Conservation (phyloP, 2,797 vertebrate species). For the Paramormyrops hopkinsi region DNA sequence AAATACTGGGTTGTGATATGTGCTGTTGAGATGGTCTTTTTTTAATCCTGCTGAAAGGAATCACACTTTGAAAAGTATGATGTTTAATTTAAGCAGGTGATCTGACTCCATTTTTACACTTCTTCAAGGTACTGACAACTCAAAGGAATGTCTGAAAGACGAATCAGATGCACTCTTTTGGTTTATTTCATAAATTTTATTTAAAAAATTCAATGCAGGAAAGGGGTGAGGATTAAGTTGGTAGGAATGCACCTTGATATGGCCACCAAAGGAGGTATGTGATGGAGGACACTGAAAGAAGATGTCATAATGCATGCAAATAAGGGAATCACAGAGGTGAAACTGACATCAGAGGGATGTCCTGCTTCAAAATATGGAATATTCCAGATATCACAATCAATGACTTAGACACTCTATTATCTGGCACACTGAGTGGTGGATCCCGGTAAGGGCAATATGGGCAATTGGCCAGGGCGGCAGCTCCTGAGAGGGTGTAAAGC, state of each 20-base stretch:
- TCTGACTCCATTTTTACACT: constrained; percentile 17
- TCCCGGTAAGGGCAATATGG: neutral
- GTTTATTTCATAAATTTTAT: neutral
- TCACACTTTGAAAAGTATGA: neutral
- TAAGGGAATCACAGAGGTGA: neutral
- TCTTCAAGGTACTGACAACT: constrained; percentile 21
- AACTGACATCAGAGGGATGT: neutral
- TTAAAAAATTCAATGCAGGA: neutral
- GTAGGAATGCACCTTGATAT: neutral
- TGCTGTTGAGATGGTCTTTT: neutral
- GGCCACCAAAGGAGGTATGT: neutral
- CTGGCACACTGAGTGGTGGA: neutral
- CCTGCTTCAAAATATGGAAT: neutral
- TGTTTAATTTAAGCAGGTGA: constrained; percentile 10
- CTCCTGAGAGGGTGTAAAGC: neutral
- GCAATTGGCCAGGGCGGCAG: neutral
- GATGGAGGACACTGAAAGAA: neutral
- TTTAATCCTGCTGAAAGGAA: neutral
- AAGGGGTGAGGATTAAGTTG: neutral
- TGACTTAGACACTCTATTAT: neutral
- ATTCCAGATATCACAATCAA: neutral
- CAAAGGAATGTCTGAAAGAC: neutral
- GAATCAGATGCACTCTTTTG: neutral
- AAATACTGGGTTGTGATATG: neutral
- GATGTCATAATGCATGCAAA: neutral